Percentiles rank a stretch among this genome's conserved stretches.
Conservation (phyloP, 2,797 vertebrate genomes). For the Sus cebifrons region DNA sequence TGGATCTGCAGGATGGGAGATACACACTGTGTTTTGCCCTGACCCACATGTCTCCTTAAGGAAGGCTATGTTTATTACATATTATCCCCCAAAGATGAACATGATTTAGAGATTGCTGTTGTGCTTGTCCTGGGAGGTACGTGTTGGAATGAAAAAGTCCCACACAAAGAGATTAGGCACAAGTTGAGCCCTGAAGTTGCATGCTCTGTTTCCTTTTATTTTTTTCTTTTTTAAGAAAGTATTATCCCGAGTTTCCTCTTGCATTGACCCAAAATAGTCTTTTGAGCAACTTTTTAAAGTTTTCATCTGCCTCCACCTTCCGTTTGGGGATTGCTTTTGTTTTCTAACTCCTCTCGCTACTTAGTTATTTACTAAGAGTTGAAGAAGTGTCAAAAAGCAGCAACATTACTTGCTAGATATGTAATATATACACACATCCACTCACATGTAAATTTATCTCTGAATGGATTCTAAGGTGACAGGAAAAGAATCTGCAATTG, state of each 20-base stretch:
- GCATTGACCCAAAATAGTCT: constrained; percentile 72
- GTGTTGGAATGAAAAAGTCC: constrained; percentile 83
- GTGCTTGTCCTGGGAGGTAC: constrained; percentile 70
- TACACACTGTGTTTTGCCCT: constrained; percentile 55
- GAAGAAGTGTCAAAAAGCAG: constrained; percentile 38
- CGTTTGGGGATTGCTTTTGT: constrained; percentile 77
- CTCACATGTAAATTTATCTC: not conserved
- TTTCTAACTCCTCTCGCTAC: constrained; percentile 71
- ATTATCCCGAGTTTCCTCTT: constrained; percentile 82
- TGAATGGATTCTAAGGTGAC: not conserved
- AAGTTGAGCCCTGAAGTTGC: constrained; percentile 76
- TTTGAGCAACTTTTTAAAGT: constrained; percentile 77
- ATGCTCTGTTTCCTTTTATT: constrained; percentile 75
- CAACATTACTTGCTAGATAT: constrained; percentile 2
- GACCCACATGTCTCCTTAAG: constrained; percentile 49
- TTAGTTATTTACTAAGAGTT: constrained; percentile 53
- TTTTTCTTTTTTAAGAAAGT: constrained; percentile 75
- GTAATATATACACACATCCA: not conserved
- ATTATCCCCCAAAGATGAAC: constrained; percentile 72
- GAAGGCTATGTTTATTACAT: constrained; percentile 62
- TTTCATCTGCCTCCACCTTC: constrained; percentile 82
- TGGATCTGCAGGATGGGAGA: not conserved
- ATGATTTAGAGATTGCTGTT: constrained; percentile 69
- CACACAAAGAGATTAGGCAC: constrained; percentile 83
- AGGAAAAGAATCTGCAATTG: not conserved